phyloP scores from a whole-genome alignment of 1,140 invertebrate genomes.

The Brachionus koreanus region DNA sequence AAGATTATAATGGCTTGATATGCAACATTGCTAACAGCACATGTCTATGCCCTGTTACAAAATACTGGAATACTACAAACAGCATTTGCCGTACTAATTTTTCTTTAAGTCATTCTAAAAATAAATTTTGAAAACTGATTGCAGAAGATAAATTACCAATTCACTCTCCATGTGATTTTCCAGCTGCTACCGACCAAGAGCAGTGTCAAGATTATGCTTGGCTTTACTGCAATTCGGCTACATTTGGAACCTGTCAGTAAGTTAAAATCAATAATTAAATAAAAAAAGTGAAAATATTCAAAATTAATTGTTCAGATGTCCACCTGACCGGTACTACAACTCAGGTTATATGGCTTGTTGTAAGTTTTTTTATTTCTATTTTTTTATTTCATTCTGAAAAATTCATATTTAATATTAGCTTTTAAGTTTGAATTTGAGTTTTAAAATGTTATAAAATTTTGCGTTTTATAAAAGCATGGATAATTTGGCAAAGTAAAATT shows the following conservation, averaged over 20 bases:
- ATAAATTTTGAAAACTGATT: not conserved
- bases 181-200: not conserved
- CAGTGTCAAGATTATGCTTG: constrained; percentile 30
- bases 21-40: not conserved
- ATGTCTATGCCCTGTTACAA: constrained; percentile 20
- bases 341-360: not conserved
- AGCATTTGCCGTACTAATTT: not conserved
- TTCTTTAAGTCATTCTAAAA: not conserved
- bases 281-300: not conserved
- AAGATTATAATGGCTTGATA: constrained; percentile 41
- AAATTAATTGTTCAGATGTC: constrained; percentile 23
- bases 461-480: too few species aligned
- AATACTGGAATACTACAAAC: constrained; percentile 20
- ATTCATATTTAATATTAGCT: too few species aligned
- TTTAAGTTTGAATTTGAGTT: too few species aligned
- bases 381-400: too few species aligned
- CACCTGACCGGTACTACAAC: constrained; percentile 15
- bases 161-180: not conserved
- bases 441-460: too few species aligned
- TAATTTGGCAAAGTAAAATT: too few species aligned
- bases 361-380: not conserved
- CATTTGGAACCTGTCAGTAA: not conserved
- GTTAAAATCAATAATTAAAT: not conserved
- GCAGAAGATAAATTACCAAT: constrained; percentile 18
- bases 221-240: constrained; percentile 24